A percentile compares a stretch with the other conserved stretches of the same genome.
phyloP scores from a whole-genome alignment of 2,888 invertebrate genomes.

The Lepeophtheirus nordmannii region DNA sequence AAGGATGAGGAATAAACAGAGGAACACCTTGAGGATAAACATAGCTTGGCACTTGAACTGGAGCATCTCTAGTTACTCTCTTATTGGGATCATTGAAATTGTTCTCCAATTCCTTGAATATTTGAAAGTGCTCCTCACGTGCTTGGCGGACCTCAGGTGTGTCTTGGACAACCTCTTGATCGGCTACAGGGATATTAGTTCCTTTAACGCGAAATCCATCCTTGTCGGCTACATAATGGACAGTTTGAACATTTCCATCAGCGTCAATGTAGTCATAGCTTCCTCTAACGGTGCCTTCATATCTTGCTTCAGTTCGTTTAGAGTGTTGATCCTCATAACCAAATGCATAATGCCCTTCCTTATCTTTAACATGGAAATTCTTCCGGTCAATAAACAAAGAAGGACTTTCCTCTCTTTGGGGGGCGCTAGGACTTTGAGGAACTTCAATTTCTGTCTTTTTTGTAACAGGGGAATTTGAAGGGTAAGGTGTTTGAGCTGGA shows the following conservation, averaged over 20 bases:
- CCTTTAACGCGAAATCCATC: constrained; percentile 13
- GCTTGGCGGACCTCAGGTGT: constrained; percentile 21
- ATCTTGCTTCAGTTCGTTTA: constrained; percentile 10
- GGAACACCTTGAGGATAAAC: not conserved
- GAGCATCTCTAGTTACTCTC: no score
- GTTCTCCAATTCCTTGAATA: not conserved
- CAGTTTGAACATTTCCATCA: constrained; percentile 17
- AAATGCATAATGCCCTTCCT: constrained; percentile 22
- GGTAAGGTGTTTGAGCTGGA: no score
- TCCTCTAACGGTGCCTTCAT: constrained; percentile 22
- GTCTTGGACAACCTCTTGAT: not conserved
- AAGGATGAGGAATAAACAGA: not conserved
- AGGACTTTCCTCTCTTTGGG: no score
- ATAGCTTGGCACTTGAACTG: not conserved
- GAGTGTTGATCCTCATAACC: constrained; percentile 15
- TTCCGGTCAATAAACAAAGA: not conserved
- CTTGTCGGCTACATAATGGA: constrained; percentile 11
- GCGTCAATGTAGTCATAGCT: constrained; percentile 16
- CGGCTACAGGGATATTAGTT: constrained; percentile 16
- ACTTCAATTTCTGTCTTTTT: no score
- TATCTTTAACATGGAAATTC: constrained; percentile 21
- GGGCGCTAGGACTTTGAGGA: no score
- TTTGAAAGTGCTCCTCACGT: not conserved
- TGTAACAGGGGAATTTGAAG: no score
- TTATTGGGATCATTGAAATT: not conserved